Percentiles rank a stretch among this genome's conserved stretches.
phyloP scores from a whole-genome alignment of 35 echinoderm and acorn worm genomes.

The Anneissia japonica region DNA sequence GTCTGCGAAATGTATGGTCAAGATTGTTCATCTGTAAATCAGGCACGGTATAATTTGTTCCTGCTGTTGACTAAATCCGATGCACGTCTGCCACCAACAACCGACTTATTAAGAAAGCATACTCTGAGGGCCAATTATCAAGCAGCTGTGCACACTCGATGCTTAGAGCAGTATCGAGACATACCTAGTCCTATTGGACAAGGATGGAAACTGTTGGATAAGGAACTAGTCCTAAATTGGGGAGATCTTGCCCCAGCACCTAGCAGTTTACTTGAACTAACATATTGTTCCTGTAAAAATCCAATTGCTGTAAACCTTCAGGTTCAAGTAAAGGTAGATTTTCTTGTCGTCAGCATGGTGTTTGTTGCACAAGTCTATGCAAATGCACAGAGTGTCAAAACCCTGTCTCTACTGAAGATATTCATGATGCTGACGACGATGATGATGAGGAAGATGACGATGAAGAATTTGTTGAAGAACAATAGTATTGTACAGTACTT shows the following conservation, averaged over 20 bases:
- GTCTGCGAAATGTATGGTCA: no score
- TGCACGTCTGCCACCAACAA: slow-evolving; percentile 41
- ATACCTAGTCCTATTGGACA: slow-evolving; percentile 20
- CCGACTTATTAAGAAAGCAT: slow-evolving; percentile 30
- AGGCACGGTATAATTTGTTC: no score
- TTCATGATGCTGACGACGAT: not conserved
- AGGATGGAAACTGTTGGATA: slow-evolving; percentile 17
- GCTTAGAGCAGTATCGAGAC: slow-evolving; percentile 1
- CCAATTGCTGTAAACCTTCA: no score
- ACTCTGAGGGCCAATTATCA: slow-evolving; percentile 35
- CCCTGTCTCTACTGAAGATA: not conserved
- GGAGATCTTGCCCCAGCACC: slow-evolving; percentile 31
- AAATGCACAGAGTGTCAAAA: slow-evolving; percentile 30
- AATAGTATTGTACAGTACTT: no score
- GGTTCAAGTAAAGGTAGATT: not conserved
- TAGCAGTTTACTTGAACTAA: slow-evolving; percentile 7
- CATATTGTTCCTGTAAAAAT: slow-evolving; percentile 1
- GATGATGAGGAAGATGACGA: no score
- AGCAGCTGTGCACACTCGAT: slow-evolving; percentile 20
- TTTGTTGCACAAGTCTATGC: slow-evolving; percentile 34
- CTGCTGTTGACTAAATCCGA: no score
- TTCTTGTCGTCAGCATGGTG: not conserved
- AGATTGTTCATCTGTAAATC: no score
- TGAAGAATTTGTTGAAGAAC: no score
- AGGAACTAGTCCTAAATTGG: slow-evolving; percentile 11